Conservation (phyloP, 2,113 vertebrate genomes). For the Poecilia latipinna region DNA sequence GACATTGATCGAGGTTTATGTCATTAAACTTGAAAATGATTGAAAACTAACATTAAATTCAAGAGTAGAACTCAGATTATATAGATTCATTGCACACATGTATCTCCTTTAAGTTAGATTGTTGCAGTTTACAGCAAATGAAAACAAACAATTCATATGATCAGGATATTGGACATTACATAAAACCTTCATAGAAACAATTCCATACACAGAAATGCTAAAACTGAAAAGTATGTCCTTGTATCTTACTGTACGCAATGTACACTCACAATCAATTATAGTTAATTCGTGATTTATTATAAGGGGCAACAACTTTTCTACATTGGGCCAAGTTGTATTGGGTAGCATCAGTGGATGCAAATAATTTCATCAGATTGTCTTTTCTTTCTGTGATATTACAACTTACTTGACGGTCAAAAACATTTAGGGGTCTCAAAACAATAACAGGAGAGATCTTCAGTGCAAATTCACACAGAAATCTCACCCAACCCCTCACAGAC, state of each 20-base stretch:
- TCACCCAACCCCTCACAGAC: too few relatives aligned
- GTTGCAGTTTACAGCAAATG: background rate
- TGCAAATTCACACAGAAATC: too few relatives aligned
- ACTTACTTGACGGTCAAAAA: too few relatives aligned
- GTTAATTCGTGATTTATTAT: too few relatives aligned
- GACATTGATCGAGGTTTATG: background rate
- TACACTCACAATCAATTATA: background rate
- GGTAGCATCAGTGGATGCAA: too few relatives aligned
- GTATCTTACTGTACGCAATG: background rate
- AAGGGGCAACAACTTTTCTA: too few relatives aligned
- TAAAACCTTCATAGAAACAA: background rate
- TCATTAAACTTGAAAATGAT: background rate
- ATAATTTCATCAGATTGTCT: too few relatives aligned
- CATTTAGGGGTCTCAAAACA: too few relatives aligned
- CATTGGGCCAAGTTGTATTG: too few relatives aligned
- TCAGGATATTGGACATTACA: background rate
- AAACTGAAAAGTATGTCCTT: background rate
- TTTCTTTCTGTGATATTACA: too few relatives aligned
- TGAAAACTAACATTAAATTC: background rate
- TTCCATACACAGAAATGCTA: background rate
- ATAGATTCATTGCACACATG: background rate
- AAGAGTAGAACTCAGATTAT: background rate
- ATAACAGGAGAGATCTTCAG: too few relatives aligned
- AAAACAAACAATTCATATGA: background rate
- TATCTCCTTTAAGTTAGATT: background rate